Evolutionary conservation across 2,797 vertebrate species (phyloP), one percentile per base, ranked within the genome.

Genomic region (Scomberomorus guttatus): DNA sequence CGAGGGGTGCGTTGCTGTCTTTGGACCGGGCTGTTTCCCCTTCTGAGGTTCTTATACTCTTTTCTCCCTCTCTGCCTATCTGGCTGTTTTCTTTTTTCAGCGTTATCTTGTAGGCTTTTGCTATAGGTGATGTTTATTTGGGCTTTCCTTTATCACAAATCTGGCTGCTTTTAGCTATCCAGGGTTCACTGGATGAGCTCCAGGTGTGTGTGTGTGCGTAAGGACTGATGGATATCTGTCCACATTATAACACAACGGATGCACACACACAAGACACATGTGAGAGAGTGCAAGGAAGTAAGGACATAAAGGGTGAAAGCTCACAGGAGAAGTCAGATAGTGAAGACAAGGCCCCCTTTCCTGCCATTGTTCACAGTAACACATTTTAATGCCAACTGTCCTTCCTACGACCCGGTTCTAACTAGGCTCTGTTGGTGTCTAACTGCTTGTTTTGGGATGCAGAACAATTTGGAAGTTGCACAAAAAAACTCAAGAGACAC

Each of bases 11-110:
- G 2, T 74, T 91, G 90, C 88, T 92, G 87, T 85, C 84, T 92
- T 93, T 94, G 91, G 90, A 90, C 74, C 5, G 1, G 60, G 79
- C 78, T 6, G 50, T 66, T 91, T 92, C 90, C 90, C 65, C 51
- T 77, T 46, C 44, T 46, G 46, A 20, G 39, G 60, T 48, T 39
- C 62, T 80, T 68, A 55, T 18, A 5, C 51, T 79, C 42, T 51
- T 69, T 73, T 61, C 29, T 56, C 61, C 24, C 24, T 59, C 72
- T 71, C 67, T 56, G 20, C 60, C 61, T 64, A 63, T 81, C 67
- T 65, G 25, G 37, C 55, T 70, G 2, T 65, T 87, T 50, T 20
- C 6, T 76, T 37, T 51, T 58, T 51, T 22, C 42, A 42, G 7
- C 62, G 56, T 88, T 93, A 90, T 91, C 87, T 87, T 60, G 50